Evolutionary conservation across 2,113 vertebrate genomes (phyloP), one percentile per base, ranked within the genome.

Genomic region (Leucosticte australis): DNA sequence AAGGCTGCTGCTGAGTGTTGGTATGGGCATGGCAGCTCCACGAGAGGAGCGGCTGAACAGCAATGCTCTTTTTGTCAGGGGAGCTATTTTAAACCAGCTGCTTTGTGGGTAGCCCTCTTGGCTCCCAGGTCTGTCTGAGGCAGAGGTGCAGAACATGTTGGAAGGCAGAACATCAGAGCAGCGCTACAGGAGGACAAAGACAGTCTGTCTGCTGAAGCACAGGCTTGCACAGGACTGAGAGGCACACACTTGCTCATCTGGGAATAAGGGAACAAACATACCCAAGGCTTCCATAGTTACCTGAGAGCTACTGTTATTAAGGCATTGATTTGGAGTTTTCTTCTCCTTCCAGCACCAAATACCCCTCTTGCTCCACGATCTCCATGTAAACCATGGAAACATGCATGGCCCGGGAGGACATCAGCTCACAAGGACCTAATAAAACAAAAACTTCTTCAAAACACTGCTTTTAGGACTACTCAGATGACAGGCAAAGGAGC

Each of bases 51-150:
- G 0, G 68, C 68, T 46, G 64, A 84, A 74, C 23, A 92, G 91
- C 60, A 78, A 33, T 24, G 68, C 42, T 53, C 8, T 89, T 70
- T 87, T 70, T 77, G 73, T 79, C 82, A 76, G 30, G 28, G 33
- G 13, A 79, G 52, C 39, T 95, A 89, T 95, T 94, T 96, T 88
- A 94, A 95, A 77, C 53, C 74, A 42, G 28, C 41, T 55, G 80
- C 57, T 92, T 81, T 91, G 90, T 75, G 85, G 87, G 76, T 11
- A 94, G 90, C 47, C 52, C 83, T 92, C 83, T 87, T 95, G 88
- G 87, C 80, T 97, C 79, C 68, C 47, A 24, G 46, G 37, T n/a
- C 50, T 70, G 47, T 92, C 94, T 95, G 92, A 83, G 88, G 71
- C 86, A 83, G 79, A 93, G 55, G 39, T 59, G 71, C 30, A 95